A percentile compares a stretch with the other conserved stretches of the same genome.
Evolutionary conservation across 2,113 vertebrate genomes (phyloP).

Genomic region (Saguinus imperator): DNA sequence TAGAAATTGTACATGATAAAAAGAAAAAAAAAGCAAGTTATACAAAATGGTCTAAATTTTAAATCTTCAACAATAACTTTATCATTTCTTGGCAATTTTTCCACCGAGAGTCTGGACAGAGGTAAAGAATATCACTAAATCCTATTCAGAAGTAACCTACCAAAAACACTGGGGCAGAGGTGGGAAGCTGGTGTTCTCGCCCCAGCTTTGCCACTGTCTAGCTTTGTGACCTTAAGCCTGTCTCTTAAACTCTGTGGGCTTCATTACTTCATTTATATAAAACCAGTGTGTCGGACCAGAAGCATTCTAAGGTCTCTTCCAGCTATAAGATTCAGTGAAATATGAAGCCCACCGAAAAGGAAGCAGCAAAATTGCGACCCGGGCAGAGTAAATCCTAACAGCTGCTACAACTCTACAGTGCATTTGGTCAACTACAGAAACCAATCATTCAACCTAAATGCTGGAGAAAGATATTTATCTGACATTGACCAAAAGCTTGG

Average conservation of each 20-base stretch:
- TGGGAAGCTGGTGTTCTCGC: background rate
- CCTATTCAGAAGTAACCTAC: background rate
- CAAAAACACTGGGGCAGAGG: background rate
- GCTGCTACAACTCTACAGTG: slow-evolving; percentile 68
- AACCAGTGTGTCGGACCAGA: background rate
- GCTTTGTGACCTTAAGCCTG: background rate
- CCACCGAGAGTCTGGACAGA: background rate
- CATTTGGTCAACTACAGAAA: slow-evolving; percentile 66
- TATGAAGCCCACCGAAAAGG: slow-evolving; percentile 43
- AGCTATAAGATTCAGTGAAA: slow-evolving; percentile 35
- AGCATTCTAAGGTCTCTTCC: background rate
- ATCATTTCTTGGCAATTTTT: background rate
- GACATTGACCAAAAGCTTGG: slow-evolving; percentile 54
- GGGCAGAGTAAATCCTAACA: slow-evolving; percentile 78
- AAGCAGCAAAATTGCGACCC: slow-evolving; percentile 60
- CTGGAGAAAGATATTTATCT: background rate
- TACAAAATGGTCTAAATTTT: background rate
- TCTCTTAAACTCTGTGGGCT: background rate
- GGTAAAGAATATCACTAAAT: background rate
- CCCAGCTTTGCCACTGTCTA: background rate
- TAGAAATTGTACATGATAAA: background rate
- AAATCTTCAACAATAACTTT: background rate
- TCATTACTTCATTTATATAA: background rate
- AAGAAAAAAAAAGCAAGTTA: background rate
- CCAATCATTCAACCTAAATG: slow-evolving; percentile 53